Base-by-base conservation (phyloP, 2,113 vertebrate genomes). In the Oceanites oceanicus region DNA sequence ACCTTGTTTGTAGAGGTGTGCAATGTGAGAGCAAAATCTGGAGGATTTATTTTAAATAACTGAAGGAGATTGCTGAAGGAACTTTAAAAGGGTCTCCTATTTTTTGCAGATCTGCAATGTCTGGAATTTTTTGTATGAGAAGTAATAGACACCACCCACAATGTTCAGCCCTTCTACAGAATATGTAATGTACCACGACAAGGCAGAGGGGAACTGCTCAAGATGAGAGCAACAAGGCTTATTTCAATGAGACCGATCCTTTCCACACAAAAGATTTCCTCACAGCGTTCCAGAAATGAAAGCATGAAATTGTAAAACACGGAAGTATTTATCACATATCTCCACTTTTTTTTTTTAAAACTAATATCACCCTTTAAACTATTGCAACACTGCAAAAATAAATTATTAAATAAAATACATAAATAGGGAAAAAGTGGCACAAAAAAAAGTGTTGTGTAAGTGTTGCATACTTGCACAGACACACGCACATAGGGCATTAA, bases 71-170 rank as follows among this genome's bases (percentile, higher is more conserved):
- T 29, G 47, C 58, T 47, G 50, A 74, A 86, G 53, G 66, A 89
- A 89, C 77, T 86, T 94, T 86, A 62, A 61, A 88, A 90, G 70
- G 85, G 63, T 44, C 58, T 91, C 86, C 88, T 75, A 62, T 86
- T 96, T 88, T 81, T 94, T 77, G n/a, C 63, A 93, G 85, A 92
- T 90, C 71, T 93, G 75, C 82, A 86, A 86, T 36, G 90, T 62
- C 90, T 96, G 92, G 88, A 94, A 87, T 95, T 95, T 97, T 96
- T 94, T 85, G 68, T 77, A 59, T n/a, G 59, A 88, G 88, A 86
- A 94, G 76, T 92, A 94, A 94, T 30, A 83, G 93, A 90, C 85
- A 90, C 96, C 90, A 96, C 96, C 96, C 96, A 96, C 92, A 76
- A 96, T 1, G 92, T 74, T 92, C 93, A 97, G 87, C 36, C 91